Percentiles rank a stretch among this genome's conserved stretches.
phyloP scores from a whole-genome alignment of 2,888 invertebrate species.

The Blera fallax region DNA sequence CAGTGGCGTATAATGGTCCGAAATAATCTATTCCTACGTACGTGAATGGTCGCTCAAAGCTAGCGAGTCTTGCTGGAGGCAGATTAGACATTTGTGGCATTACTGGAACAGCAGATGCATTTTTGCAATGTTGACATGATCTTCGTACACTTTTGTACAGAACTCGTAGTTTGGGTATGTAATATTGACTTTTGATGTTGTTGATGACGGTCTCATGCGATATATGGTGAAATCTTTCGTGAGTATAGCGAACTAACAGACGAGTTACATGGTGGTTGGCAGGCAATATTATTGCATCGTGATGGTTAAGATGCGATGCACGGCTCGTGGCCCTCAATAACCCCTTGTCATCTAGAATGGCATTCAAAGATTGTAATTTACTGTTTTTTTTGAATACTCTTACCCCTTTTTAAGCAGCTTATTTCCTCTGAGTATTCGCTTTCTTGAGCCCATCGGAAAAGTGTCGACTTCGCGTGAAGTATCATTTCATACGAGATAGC shows the following conservation, averaged over 20 bases:
- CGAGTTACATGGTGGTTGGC: not conserved
- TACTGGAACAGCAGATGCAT: too few relatives aligned
- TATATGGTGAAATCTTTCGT: conserved; percentile 57
- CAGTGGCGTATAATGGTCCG: too few relatives aligned
- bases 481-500: too few relatives aligned
- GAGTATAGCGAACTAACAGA: too few relatives aligned
- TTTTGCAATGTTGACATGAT: conserved; percentile 65
- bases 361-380: conserved; percentile 49
- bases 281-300: conserved; percentile 57
- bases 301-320: conserved; percentile 46
- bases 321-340: conserved; percentile 36
- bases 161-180: conserved; percentile 56
- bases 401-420: conserved; percentile 11
- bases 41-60: too few relatives aligned
- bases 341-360: conserved; percentile 39
- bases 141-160: conserved; percentile 57
- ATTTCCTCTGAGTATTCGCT: conserved; percentile 17
- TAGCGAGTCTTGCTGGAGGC: too few relatives aligned
- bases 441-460: conserved; percentile 16
- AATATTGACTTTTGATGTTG: conserved; percentile 55
- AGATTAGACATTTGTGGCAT: too few relatives aligned
- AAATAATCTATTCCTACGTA: too few relatives aligned
- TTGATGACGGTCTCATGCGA: conserved; percentile 58
- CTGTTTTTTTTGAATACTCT: conserved; percentile 22
- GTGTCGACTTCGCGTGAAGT: conserved; percentile 22